These are phyloP conservation scores for Nibea coibor DNA, from an alignment of 2,113 vertebrate species.

Conservation along the genomic window DNA sequence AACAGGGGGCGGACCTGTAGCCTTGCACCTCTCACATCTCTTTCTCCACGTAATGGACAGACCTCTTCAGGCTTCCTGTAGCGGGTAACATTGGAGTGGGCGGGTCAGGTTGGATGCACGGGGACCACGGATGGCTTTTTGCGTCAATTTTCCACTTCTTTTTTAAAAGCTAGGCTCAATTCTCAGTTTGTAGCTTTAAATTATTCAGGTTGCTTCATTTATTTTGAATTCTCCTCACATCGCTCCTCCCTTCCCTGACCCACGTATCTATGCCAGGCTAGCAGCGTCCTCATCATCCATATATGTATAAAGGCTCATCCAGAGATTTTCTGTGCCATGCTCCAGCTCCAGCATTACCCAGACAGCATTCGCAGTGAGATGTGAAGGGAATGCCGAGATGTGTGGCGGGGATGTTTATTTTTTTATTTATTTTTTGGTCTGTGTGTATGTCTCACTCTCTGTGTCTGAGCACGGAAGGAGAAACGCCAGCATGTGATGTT, in stretches of 20 bases:
- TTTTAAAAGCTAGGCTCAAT: slow-evolving; percentile 77
- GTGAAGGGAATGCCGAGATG: slow-evolving; percentile 75
- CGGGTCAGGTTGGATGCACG: slow-evolving; percentile 19
- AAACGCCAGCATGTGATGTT: slow-evolving; percentile 48
- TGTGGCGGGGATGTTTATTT: slow-evolving; percentile 38
- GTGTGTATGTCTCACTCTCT: slow-evolving; percentile 31
- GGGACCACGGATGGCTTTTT: slow-evolving; percentile 57
- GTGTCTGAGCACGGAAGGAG: slow-evolving; percentile 28
- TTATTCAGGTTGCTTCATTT: slow-evolving; percentile 82
- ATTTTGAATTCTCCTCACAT: slow-evolving; percentile 80
- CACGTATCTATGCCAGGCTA: slow-evolving; percentile 51
- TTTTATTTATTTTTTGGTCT: neutral
- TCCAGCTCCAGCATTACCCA: slow-evolving; percentile 57
- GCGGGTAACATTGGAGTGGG: slow-evolving; percentile 27
- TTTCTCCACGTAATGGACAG: slow-evolving; percentile 45
- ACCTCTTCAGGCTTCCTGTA: slow-evolving; percentile 34
- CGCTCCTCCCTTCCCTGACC: slow-evolving; percentile 60
- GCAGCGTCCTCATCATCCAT: slow-evolving; percentile 73
- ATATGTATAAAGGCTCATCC: slow-evolving; percentile 79
- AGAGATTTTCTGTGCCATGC: slow-evolving; percentile 67
- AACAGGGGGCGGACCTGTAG: slow-evolving; percentile 40
- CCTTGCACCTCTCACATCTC: slow-evolving; percentile 44
- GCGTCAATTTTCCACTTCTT: slow-evolving; percentile 63
- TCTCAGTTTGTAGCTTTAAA: slow-evolving; percentile 85
- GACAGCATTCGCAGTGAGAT: slow-evolving; percentile 66